Conservation (phyloP, 2,888 invertebrate species). For the Brenthis hecate region DNA sequence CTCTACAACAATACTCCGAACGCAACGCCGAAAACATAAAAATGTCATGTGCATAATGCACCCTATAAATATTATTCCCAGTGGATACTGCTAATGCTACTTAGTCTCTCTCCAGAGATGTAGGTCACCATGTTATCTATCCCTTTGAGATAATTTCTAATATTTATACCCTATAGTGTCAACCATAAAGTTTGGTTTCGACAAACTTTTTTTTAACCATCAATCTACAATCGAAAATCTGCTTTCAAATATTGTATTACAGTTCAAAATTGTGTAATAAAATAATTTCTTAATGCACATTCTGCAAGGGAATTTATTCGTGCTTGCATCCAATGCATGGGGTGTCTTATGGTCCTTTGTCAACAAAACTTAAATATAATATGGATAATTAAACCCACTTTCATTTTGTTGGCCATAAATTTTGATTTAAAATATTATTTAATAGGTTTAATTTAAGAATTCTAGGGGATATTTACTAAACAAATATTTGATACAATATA, state of each 20-base stretch:
- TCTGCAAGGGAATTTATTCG: constrained; percentile 59
- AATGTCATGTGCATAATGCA: constrained; percentile 80
- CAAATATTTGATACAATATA: background rate
- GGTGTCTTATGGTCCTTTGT: constrained; percentile 73
- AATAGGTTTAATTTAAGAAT: constrained; percentile 5
- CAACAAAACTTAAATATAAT: constrained; percentile 76
- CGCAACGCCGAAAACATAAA: constrained; percentile 77
- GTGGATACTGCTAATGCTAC: constrained; percentile 67
- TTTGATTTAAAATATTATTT: constrained; percentile 37
- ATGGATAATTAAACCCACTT: constrained; percentile 65
- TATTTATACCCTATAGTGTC: constrained; percentile 50
- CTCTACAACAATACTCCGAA: constrained; percentile 53
- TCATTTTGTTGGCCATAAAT: constrained; percentile 64
- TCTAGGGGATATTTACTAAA: background rate
- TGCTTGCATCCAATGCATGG: constrained; percentile 65
- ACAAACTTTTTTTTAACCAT: constrained; percentile 23
- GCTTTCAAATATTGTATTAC: constrained; percentile 12
- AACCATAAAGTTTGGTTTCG: constrained; percentile 53
- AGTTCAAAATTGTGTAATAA: constrained; percentile 36
- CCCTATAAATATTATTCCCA: constrained; percentile 79
- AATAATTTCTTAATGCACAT: constrained; percentile 43
- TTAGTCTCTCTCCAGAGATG: constrained; percentile 75
- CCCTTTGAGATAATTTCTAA: constrained; percentile 43
- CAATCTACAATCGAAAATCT: constrained; percentile 34
- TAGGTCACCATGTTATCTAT: constrained; percentile 74